Evolutionary conservation across 2,797 vertebrate species (phyloP).

Genomic region (Clarias pachynema): DNA sequence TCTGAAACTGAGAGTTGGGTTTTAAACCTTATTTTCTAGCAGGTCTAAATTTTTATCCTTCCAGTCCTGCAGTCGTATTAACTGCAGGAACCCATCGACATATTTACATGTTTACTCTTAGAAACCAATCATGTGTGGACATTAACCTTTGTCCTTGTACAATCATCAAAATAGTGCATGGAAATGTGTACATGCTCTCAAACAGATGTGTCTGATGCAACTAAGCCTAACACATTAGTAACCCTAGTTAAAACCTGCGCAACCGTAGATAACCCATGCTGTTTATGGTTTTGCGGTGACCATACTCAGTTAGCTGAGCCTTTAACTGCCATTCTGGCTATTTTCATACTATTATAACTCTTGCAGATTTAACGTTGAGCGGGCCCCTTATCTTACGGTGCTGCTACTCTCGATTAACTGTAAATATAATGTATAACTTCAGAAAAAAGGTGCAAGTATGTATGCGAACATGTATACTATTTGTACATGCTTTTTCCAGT

Average conservation of each 20-base stretch:
- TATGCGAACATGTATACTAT: background rate
- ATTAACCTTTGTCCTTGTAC: background rate
- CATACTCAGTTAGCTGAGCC: background rate
- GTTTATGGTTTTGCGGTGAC: background rate
- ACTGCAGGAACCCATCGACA: background rate
- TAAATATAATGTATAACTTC: background rate
- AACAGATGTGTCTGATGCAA: background rate
- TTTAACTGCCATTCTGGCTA: background rate
- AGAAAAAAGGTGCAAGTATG: background rate
- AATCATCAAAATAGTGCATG: background rate
- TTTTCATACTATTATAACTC: background rate
- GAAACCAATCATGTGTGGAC: background rate
- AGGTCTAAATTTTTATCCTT: background rate
- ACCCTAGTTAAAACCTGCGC: background rate
- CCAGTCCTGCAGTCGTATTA: background rate
- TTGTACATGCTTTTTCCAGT: too few species aligned
- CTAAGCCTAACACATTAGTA: background rate
- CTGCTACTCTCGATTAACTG: background rate
- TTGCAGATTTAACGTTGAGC: background rate
- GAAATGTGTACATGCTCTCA: background rate
- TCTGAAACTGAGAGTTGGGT: background rate
- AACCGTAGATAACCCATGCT: background rate
- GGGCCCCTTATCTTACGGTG: background rate
- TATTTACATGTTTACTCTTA: background rate
- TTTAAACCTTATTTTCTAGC: background rate